A percentile compares a stretch with the other conserved stretches of the same genome.
Evolutionary conservation across 2,888 invertebrate species (phyloP).

Genomic region (Drosophila birchii): DNA sequence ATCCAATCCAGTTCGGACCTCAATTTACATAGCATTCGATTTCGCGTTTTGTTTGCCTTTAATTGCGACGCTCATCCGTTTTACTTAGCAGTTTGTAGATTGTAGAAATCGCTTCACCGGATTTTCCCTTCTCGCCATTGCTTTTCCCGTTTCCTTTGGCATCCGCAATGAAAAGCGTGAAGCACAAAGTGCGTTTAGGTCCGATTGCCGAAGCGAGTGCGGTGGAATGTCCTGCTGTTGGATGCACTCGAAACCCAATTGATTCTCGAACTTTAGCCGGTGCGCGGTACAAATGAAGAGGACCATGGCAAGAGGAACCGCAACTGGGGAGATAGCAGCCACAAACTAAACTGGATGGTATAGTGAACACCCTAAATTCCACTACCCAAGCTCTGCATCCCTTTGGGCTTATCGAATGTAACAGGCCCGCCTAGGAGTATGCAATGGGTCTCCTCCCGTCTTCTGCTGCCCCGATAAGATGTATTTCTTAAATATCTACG

Average conservation of each 20-base stretch:
- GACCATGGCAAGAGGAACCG: background rate
- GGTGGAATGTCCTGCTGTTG: conserved; percentile 10
- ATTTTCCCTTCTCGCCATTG: background rate
- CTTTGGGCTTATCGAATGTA: conserved; percentile 1
- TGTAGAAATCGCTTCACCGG: conserved; percentile 22
- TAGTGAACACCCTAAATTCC: background rate
- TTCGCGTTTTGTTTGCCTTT: conserved; percentile 72
- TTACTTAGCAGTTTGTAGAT: conserved; percentile 45
- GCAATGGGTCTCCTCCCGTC: background rate
- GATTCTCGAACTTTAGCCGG: conserved; percentile 37
- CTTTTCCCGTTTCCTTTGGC: conserved; percentile 10
- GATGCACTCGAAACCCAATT: conserved; percentile 24
- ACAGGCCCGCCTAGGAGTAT: conserved; percentile 1
- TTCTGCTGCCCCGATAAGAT: too few relatives aligned
- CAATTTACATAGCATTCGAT: conserved; percentile 69
- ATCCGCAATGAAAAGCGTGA: conserved; percentile 39
- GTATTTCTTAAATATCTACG: too few relatives aligned
- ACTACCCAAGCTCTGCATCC: background rate
- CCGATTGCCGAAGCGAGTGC: conserved; percentile 34
- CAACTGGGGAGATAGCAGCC: background rate
- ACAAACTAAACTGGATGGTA: background rate
- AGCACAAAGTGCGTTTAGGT: conserved; percentile 39
- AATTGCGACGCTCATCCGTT: conserved; percentile 67
- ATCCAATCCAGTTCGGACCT: background rate
- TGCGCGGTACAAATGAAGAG: conserved; percentile 23